Percentiles rank a stretch among this genome's conserved stretches.
These are phyloP conservation scores for Dioctria rufipes DNA, from an alignment of 2,888 invertebrate species.

Conservation along the genomic window DNA sequence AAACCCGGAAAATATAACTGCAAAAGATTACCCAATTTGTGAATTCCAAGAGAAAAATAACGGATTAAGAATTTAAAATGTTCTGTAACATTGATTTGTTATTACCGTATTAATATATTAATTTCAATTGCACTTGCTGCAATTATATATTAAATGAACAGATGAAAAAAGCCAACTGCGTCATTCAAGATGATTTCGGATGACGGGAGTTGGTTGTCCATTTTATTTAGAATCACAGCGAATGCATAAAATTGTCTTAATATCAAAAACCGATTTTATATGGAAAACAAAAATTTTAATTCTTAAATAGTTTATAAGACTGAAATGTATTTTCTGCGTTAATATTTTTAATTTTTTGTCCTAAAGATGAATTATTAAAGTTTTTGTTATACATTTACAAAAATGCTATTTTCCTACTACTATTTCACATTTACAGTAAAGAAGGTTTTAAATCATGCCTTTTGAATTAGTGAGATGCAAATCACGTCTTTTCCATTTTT, in stretches of 20 bases:
- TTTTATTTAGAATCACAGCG: too few relatives aligned
- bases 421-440: neutral
- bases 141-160: too few relatives aligned
- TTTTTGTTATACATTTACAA: neutral
- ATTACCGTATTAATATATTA: neutral
- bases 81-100: too few relatives aligned
- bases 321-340: neutral
- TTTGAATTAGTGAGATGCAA: neutral
- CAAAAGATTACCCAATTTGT: too few relatives aligned
- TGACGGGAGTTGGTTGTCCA: neutral
- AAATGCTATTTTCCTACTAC: neutral
- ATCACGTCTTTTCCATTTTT: constrained; percentile 1
- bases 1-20: too few relatives aligned
- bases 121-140: neutral
- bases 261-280: neutral
- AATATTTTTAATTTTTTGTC: neutral
- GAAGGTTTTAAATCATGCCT: neutral
- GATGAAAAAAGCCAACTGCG: too few relatives aligned
- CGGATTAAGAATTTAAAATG: neutral
- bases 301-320: neutral
- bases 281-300: neutral
- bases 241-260: neutral
- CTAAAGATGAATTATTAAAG: neutral
- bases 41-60: neutral
- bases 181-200: neutral